Conservation (phyloP, 2,888 invertebrate species). For the Cephus runcator region DNA sequence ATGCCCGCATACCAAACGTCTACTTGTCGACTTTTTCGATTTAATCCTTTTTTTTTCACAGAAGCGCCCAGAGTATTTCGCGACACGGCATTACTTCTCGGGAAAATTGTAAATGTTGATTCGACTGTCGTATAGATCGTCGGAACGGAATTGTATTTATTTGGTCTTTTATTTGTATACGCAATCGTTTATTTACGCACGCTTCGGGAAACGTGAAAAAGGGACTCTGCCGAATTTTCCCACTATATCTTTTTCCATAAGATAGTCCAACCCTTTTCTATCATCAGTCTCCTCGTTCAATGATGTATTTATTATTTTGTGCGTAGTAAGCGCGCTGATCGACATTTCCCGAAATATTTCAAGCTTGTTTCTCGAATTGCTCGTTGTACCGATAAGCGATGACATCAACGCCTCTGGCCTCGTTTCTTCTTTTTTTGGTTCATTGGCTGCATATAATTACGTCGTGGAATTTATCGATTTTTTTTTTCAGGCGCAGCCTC, state of each 20-base stretch:
- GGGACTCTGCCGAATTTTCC: background rate
- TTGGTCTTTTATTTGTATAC: background rate
- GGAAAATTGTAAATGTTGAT: background rate
- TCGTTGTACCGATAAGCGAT: background rate
- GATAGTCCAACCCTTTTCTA: background rate
- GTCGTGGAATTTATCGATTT: background rate
- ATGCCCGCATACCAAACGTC: background rate
- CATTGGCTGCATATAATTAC: background rate
- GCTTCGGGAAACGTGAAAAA: background rate
- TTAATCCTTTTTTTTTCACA: background rate
- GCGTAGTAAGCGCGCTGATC: background rate
- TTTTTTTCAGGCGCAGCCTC: background rate
- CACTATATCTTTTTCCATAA: too few relatives aligned
- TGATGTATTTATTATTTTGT: background rate
- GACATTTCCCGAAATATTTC: too few relatives aligned
- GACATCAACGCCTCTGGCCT: background rate
- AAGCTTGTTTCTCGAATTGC: too few relatives aligned
- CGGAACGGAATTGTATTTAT: background rate
- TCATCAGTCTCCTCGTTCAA: background rate
- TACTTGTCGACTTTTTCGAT: background rate
- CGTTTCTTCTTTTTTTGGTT: background rate
- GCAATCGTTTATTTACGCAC: background rate
- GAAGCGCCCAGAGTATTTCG: background rate
- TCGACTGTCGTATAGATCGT: background rate
- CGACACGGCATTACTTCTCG: background rate